Conservation (phyloP, 2,888 invertebrate genomes). For the Drosophila siamana region DNA sequence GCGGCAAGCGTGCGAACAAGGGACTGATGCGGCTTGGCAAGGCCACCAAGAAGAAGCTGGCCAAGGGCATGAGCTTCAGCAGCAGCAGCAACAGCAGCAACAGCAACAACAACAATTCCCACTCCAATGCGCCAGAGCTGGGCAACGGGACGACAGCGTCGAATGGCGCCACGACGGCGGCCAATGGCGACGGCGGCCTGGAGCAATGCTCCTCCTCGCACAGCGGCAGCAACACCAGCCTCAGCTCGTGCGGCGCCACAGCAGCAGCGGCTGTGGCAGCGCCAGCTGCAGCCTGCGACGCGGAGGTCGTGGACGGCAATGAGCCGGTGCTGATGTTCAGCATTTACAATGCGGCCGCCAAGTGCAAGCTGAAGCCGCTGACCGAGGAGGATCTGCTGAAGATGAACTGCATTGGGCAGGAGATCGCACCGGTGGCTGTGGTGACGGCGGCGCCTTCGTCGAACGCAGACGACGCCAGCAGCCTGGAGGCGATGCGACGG, state of each 20-base stretch:
- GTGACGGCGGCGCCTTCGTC: constrained; percentile 53
- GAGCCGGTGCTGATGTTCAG: constrained; percentile 90
- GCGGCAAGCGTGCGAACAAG: constrained; percentile 74
- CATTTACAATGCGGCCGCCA: constrained; percentile 87
- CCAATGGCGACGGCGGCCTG: constrained; percentile 57
- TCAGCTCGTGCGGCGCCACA: constrained; percentile 60
- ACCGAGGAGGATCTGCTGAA: constrained; percentile 88
- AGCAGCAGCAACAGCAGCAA: constrained; percentile 53
- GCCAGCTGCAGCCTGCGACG: background rate
- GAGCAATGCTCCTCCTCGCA: constrained; percentile 67
- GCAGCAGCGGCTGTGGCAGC: constrained; percentile 3
- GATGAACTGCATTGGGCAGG: constrained; percentile 85
- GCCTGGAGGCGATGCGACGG: constrained; percentile 81
- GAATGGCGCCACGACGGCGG: background rate
- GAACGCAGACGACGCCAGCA: constrained; percentile 75
- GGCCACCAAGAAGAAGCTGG: constrained; percentile 84
- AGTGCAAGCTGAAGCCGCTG: constrained; percentile 89
- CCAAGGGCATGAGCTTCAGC: constrained; percentile 83
- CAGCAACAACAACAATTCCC: background rate
- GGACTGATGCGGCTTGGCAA: constrained; percentile 83
- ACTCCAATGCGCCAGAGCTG: constrained; percentile 17
- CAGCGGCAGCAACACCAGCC: constrained; percentile 72
- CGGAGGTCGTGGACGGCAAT: constrained; percentile 54
- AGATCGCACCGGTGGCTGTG: constrained; percentile 55
- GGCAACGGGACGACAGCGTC: constrained; percentile 18